Conservation (phyloP, 2,113 vertebrate species). For the Axis porcinus region DNA sequence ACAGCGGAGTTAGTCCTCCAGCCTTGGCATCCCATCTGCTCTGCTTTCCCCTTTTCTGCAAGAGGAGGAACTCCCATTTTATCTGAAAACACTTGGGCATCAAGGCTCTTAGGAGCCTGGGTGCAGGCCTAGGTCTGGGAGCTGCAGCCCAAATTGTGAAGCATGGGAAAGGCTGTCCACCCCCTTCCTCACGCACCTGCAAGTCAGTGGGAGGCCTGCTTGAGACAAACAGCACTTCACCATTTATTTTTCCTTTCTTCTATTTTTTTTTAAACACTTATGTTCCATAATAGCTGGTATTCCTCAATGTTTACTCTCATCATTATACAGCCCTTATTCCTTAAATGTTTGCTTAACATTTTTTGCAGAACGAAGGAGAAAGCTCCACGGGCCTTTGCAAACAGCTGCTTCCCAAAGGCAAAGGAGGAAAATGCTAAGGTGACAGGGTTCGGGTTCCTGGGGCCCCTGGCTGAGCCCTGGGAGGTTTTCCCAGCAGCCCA, state of each 20-base stretch:
- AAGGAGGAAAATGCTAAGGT: neutral
- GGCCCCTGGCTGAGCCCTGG: neutral
- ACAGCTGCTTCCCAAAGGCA: neutral
- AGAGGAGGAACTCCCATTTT: neutral
- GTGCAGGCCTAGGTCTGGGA: neutral
- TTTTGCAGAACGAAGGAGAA: neutral
- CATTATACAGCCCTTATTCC: constrained; percentile 5
- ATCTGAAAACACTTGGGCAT: neutral
- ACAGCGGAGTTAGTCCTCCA: neutral
- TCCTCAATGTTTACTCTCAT: constrained; percentile 21
- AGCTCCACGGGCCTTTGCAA: neutral
- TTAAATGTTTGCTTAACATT: constrained; percentile 47
- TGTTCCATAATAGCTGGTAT: neutral
- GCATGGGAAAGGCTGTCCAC: neutral
- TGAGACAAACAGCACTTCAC: neutral
- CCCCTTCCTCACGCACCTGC: neutral
- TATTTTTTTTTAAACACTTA: neutral
- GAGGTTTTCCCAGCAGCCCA: neutral
- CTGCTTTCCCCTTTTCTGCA: neutral
- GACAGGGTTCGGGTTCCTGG: neutral
- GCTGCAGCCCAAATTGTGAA: neutral
- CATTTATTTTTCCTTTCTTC: neutral
- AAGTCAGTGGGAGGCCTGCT: neutral
- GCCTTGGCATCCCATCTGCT: neutral
- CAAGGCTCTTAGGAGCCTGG: neutral